Evolutionary conservation across 1,140 invertebrate species (phyloP), one percentile per base, ranked within the genome.

Genomic region (Telenomus remus): DNA sequence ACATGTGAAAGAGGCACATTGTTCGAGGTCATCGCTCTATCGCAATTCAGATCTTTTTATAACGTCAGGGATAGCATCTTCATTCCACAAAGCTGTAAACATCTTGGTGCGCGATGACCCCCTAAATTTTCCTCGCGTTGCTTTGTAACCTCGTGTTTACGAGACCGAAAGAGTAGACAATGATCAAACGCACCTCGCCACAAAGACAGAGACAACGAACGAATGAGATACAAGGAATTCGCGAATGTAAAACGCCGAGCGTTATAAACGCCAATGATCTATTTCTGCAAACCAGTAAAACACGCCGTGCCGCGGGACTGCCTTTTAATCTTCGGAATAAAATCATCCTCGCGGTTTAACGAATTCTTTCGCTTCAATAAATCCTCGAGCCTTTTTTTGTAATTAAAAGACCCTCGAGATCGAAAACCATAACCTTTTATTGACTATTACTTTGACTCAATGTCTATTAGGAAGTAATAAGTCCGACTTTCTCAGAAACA

Each of bases 251-350:
- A 74, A 59, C 10, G 57, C 19, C n/a, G 12, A 34, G 44, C 13
- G 35, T 35, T 60, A 51, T 76, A 76, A 71, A 76, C n/a, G 71
- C 61, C 13, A 37, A 12, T 53, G 19, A 42, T 55, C 61, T 57
- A 50, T 61, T 73, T 65, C 70, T 65, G 59, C 57, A 76, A 65
- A 76, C 61, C 59, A 57, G 59, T 68, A 64, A 77, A 72, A 59
- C 44, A 48, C 43, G 7, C 0, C 3, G n/a, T 10, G 60, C 33
- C 43, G 74, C 61, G 10, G 44, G n/a, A n/a, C 53, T 60, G 63
- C 64, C 64, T 56, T 77, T 68, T 77, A 72, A 77, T 77, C 75
- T 77, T 72, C 49, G 64, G 37, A 72, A 72, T 70, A 59, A 73
- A 73, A 60, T 68, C 47, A 51, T 66, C 35, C n/a, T 43, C n/a